Evolutionary conservation across 1,140 invertebrate species (phyloP), one percentile per base, ranked within the genome.

Genomic region (Amyelois transitella): DNA sequence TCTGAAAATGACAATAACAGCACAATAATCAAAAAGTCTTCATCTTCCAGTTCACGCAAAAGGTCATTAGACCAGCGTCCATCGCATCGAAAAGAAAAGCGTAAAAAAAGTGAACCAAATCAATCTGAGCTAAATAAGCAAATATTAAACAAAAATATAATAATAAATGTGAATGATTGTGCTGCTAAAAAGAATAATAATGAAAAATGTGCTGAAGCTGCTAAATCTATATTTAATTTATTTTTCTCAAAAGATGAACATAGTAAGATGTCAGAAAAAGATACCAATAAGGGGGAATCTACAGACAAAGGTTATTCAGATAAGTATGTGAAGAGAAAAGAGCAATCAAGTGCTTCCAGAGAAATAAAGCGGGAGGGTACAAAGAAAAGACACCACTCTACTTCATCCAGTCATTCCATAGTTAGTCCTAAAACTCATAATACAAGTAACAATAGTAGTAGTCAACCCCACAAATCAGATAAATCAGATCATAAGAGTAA

Each of bases 71-170:
- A 86, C n/a, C 75, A 80, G 64, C 78, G 67, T 61, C 77, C 81
- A 44, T 82, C 75, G 20, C 81, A 86, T 71, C 75, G 83, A 45
- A 88, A 86, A 72, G 85, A 88, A 74, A 88, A 88, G 65, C 71
- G 81, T 14, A 88, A 85, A 62, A 88, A 86, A 84, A 65, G 66
- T 55, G 67, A 80, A 48, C 57, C 53, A 5, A 60, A 19, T 66
- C 18, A 47, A 50, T 19, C 57, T 44, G 70, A 80, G n/a, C 10
- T 62, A 14, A 62, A 53, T 22, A 76, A 75, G 55, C 62, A 71
- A 38, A 63, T 59, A 12, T 52, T 58, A 52, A 68, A 75, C 52
- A 76, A 69, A 60, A 73, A 71, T 48, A 63, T 64, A 20, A 58
- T 69, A 48, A 66, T 66, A 48, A 66, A 72, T 60, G 66, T 72